phyloP scores from a whole-genome alignment of 1,140 invertebrate genomes.

The Apis cerana region DNA sequence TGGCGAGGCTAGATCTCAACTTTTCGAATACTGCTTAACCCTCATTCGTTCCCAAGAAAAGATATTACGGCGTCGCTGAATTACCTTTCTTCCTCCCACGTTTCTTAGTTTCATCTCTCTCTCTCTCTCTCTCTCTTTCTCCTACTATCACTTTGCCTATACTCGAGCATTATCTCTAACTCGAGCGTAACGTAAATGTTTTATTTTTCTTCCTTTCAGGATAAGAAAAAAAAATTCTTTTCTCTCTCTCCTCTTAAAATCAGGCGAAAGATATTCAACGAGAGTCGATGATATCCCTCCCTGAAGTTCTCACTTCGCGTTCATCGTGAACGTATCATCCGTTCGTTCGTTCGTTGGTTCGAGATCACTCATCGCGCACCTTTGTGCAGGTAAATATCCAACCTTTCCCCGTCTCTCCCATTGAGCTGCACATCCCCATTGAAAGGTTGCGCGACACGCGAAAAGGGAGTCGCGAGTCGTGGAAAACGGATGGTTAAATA shows the following conservation, averaged over 20 bases:
- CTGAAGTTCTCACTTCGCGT: not conserved
- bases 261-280: too few relatives aligned
- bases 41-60: conserved; percentile 53
- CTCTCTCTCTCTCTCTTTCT: not conserved
- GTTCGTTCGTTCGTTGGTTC: not conserved
- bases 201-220: too few relatives aligned
- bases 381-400: not conserved
- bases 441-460: not conserved
- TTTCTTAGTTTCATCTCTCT: not conserved
- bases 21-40: conserved; percentile 65
- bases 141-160: not conserved
- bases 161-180: not conserved
- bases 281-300: not conserved
- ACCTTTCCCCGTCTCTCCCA: not conserved
- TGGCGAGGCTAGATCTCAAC: conserved; percentile 64
- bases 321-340: not conserved
- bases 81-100: not conserved
- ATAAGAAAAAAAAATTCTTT: too few relatives aligned
- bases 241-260: too few relatives aligned
- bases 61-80: conserved; percentile 58
- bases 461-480: not conserved
- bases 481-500: conserved; percentile 3
- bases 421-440: not conserved
- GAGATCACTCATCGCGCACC: too few relatives aligned
- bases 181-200: not conserved